A percentile compares a stretch with the other conserved stretches of the same genome.
Evolutionary conservation across 2,888 invertebrate genomes (phyloP).

Genomic region (Lithophane semibrunnea): DNA sequence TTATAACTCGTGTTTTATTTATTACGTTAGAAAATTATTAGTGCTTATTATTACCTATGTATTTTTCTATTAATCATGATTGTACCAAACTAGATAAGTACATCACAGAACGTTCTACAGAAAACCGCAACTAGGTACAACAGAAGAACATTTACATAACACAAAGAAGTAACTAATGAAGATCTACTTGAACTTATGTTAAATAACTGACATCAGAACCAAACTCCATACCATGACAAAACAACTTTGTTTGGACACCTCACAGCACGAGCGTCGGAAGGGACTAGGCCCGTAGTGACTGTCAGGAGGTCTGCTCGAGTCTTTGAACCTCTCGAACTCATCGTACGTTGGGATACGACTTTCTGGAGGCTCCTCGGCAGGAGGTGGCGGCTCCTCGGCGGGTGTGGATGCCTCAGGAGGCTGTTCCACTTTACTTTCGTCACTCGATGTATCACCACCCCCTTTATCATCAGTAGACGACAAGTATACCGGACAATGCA

Average conservation of each 20-base stretch:
- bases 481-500: slow-evolving; percentile 1
- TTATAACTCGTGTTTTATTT: slow-evolving; percentile 41
- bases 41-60: background rate
- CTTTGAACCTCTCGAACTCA: slow-evolving; percentile 72
- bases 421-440: slow-evolving; percentile 17
- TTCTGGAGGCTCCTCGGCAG: slow-evolving; percentile 11
- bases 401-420: background rate
- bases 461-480: background rate
- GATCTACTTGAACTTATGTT: background rate
- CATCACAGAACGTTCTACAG: background rate
- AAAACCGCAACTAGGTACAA: background rate
- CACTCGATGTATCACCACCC: slow-evolving; percentile 14
- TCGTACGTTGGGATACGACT: slow-evolving; percentile 75
- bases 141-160: background rate
- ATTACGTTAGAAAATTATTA: background rate
- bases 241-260: slow-evolving; percentile 17
- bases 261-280: slow-evolving; percentile 58
- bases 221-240: slow-evolving; percentile 37
- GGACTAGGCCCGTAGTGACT: slow-evolving; percentile 71
- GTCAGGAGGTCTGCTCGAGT: slow-evolving; percentile 76
- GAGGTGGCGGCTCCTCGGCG: background rate
- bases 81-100: no score
- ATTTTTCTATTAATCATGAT: background rate
- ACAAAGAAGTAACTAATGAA: background rate
- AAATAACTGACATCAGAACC: slow-evolving; percentile 7